Conservation (phyloP, 2,113 vertebrate species). For the Garra rufa region DNA sequence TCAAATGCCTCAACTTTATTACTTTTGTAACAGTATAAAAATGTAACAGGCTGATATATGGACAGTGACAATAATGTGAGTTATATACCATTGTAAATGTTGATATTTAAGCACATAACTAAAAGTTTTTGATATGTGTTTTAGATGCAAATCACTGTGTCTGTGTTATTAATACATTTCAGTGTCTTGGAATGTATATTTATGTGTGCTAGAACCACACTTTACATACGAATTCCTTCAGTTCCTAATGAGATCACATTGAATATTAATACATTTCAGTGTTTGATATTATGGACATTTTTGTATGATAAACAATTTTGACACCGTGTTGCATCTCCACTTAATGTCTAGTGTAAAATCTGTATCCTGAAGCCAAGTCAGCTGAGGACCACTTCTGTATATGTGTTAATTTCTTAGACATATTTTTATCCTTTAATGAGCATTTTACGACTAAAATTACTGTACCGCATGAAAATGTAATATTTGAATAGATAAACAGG, state of each 20-base stretch:
- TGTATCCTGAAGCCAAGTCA: background rate
- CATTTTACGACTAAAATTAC: background rate
- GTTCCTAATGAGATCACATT: background rate
- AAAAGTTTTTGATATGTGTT: background rate
- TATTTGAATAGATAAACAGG: conserved; percentile 11
- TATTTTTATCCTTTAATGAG: background rate
- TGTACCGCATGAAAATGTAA: background rate
- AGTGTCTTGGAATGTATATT: background rate
- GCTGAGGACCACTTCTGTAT: background rate
- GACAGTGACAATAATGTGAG: background rate
- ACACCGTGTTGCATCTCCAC: background rate
- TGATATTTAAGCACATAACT: background rate
- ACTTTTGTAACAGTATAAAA: background rate
- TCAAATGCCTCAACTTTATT: background rate
- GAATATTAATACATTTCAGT: background rate
- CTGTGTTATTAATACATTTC: background rate
- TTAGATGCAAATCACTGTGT: background rate
- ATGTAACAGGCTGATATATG: background rate
- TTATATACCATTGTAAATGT: background rate
- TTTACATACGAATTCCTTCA: background rate
- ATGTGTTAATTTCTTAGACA: background rate
- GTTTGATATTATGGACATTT: background rate
- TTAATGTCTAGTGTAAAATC: background rate
- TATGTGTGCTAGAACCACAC: background rate
- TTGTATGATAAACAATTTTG: background rate